These are phyloP conservation scores for Hypomesus transpacificus DNA, from an alignment of 2,113 vertebrate species.

Conservation along the genomic window DNA sequence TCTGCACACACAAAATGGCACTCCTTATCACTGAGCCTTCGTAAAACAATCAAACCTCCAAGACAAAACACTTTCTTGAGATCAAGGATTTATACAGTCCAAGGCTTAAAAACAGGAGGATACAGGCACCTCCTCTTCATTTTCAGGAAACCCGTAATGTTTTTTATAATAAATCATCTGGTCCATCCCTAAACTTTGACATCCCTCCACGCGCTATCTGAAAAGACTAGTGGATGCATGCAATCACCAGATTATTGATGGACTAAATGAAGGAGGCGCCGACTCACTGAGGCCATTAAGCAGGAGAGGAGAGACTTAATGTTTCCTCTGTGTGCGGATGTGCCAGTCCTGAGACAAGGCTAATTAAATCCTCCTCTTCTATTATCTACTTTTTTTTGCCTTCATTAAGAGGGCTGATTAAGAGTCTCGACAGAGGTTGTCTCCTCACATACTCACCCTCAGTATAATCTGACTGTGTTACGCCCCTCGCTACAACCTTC, in stretches of 20 bases:
- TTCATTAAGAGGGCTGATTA: conserved; percentile 73
- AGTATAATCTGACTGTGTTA: no score
- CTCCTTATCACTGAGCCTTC: no score
- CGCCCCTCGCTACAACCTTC: no score
- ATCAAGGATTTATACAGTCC: no score
- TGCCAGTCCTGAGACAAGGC: conserved; percentile 51
- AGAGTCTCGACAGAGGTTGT: conserved; percentile 49
- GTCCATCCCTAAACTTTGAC: background rate
- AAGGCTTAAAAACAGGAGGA: no score
- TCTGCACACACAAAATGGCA: no score
- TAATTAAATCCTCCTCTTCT: conserved; percentile 75
- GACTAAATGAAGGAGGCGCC: conserved; percentile 67
- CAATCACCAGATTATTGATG: conserved; percentile 76
- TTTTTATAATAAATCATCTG: background rate
- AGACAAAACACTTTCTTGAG: no score
- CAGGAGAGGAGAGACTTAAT: conserved; percentile 69
- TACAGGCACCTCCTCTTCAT: no score
- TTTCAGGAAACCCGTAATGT: no score
- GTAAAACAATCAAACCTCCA: no score
- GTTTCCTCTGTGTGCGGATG: conserved; percentile 60
- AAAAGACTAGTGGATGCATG: conserved; percentile 53
- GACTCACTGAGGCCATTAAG: conserved; percentile 71
- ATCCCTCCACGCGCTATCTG: conserved; percentile 5
- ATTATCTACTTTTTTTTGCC: conserved; percentile 59
- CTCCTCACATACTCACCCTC: conserved; percentile 7